These are phyloP conservation scores for Turnix velox DNA, from an alignment of 2,113 vertebrate genomes.

Conservation along the genomic window DNA sequence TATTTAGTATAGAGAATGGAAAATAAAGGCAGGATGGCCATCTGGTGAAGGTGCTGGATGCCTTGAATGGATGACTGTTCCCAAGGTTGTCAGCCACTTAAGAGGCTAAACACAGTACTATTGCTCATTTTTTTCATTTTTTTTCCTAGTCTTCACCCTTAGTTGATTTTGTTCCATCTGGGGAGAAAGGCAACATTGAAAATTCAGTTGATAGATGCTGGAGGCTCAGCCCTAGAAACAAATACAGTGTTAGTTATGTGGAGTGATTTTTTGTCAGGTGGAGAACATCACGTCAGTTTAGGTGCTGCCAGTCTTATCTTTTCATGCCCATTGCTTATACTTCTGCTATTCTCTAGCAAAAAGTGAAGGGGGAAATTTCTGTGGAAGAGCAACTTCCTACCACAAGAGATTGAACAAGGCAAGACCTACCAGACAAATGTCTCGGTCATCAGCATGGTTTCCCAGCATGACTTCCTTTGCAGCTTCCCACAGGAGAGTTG, in stretches of 20 bases:
- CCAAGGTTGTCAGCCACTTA: not conserved
- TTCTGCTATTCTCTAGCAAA: not conserved
- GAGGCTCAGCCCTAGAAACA: not conserved
- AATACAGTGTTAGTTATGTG: not conserved
- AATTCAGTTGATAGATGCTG: not conserved
- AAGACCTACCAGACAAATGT: not conserved
- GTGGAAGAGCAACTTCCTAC: not conserved
- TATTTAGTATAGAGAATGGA: not conserved
- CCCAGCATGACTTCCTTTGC: not conserved
- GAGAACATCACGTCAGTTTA: not conserved
- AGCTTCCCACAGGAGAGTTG: not conserved
- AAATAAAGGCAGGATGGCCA: not conserved
- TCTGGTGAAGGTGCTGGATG: not conserved
- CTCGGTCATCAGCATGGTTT: not conserved
- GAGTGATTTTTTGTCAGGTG: not conserved
- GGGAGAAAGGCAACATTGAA: rapidly evolving
- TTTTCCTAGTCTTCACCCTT: not conserved
- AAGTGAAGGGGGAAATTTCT: rapidly evolving
- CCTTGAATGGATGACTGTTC: not conserved
- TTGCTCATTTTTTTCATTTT: too few species aligned
- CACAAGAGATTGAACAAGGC: not conserved
- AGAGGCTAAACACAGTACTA: not conserved
- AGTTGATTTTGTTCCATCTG: not conserved
- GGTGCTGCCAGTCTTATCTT: not conserved
- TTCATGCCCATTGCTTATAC: not conserved